phyloP scores from a whole-genome alignment of 2,888 invertebrate species.

The Trachelus stipa region DNA sequence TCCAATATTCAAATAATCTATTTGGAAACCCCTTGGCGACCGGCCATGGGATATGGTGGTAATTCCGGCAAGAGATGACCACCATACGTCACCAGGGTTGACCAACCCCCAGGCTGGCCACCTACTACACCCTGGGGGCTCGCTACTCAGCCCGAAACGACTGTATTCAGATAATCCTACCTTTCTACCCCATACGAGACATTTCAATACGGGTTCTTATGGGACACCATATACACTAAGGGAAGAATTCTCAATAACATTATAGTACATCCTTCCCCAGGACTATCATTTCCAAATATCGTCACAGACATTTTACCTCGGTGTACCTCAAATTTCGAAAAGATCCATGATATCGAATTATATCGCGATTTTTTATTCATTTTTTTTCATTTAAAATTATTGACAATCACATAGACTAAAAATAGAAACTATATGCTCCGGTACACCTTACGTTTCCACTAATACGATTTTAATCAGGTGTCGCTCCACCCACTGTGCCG shows the following conservation, averaged over 20 bases:
- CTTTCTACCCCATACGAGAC: conserved; percentile 43
- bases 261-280: too few species aligned
- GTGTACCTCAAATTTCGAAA: too few species aligned
- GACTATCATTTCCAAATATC: too few species aligned
- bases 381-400: too few species aligned
- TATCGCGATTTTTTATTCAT: too few species aligned
- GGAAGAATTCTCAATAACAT: too few species aligned
- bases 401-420: too few species aligned
- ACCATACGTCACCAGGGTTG: conserved; percentile 55
- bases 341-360: too few species aligned
- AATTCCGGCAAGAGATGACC: conserved; percentile 59
- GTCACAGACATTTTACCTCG: too few species aligned
- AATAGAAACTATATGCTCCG: too few species aligned
- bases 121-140: conserved; percentile 61
- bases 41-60: conserved; percentile 42
- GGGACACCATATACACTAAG: conserved; percentile 16
- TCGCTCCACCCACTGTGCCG: too few species aligned
- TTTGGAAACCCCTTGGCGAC: conserved; percentile 27
- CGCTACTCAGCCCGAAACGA: conserved; percentile 59
- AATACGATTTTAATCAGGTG: conserved; percentile 2
- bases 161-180: conserved; percentile 65
- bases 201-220: conserved; percentile 54
- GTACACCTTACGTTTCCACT: background rate
- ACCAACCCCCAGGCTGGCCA: conserved; percentile 42
- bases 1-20: conserved; percentile 59